These are phyloP conservation scores for Cosmorhoe ocellata DNA, from an alignment of 2,888 invertebrate species.

Conservation along the genomic window DNA sequence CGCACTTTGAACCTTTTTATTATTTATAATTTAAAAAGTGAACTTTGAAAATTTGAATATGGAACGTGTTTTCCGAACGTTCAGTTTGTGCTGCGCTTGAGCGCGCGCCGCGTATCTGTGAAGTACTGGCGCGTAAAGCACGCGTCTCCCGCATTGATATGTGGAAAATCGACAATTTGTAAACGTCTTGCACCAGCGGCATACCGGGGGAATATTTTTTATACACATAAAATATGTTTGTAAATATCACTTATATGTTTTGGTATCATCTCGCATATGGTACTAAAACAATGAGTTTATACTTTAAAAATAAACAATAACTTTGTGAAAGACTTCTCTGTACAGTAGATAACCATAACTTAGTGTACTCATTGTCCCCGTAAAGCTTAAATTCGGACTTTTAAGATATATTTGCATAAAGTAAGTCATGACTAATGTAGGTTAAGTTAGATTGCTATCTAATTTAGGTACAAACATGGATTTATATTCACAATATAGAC, in stretches of 20 bases:
- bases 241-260: background rate
- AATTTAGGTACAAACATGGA: background rate
- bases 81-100: constrained; percentile 58
- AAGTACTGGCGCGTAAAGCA: constrained; percentile 66
- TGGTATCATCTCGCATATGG: background rate
- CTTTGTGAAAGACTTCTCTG: too few relatives aligned
- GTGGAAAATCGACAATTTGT: constrained; percentile 67
- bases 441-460: background rate
- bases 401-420: background rate
- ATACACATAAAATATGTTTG: background rate
- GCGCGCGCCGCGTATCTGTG: constrained; percentile 63
- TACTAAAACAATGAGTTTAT: constrained; percentile 6
- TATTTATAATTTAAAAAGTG: background rate
- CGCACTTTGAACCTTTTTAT: constrained; percentile 1
- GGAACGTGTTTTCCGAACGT: constrained; percentile 42
- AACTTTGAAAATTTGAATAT: constrained; percentile 26
- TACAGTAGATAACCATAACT: too few relatives aligned
- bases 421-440: background rate
- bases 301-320: too few relatives aligned
- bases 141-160: constrained; percentile 61
- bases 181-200: constrained; percentile 40
- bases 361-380: too few relatives aligned
- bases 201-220: constrained; percentile 39
- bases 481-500: too few relatives aligned
- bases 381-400: too few relatives aligned